phyloP scores from a whole-genome alignment of 2,888 invertebrate genomes.

The Cerastoderma edule region DNA sequence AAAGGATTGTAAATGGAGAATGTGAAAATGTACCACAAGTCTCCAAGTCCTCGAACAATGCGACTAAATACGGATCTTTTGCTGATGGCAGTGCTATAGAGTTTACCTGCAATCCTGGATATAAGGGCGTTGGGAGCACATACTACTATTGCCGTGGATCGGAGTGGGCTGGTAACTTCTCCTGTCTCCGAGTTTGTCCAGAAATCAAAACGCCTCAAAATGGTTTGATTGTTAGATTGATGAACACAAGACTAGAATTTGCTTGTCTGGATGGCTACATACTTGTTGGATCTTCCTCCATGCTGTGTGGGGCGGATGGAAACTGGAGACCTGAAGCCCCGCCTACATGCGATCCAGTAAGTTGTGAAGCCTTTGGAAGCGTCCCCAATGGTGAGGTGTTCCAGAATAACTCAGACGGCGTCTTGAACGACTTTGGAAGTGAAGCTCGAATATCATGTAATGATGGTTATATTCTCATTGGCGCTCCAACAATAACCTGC shows the following conservation, averaged over 20 bases:
- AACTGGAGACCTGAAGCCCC: slow-evolving; percentile 6
- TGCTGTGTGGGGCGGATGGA: slow-evolving; percentile 34
- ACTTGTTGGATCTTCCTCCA: slow-evolving; percentile 3
- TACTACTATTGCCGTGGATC: slow-evolving; percentile 16
- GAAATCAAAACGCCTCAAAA: slow-evolving; percentile 23
- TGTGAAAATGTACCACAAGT: slow-evolving; percentile 18
- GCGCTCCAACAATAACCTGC: slow-evolving; percentile 27
- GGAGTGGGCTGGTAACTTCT: slow-evolving; percentile 11
- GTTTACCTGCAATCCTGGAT: slow-evolving; percentile 31
- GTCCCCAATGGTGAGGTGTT: slow-evolving; percentile 22
- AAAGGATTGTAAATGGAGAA: neutral
- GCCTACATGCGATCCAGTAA: slow-evolving; percentile 37
- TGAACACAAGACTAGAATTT: slow-evolving; percentile 25
- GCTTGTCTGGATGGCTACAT: slow-evolving; percentile 35
- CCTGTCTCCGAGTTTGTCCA: slow-evolving; percentile 13
- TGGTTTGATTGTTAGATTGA: slow-evolving; percentile 22
- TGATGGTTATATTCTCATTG: slow-evolving; percentile 28
- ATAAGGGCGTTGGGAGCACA: slow-evolving; percentile 3
- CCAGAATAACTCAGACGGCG: slow-evolving; percentile 21
- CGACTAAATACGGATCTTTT: slow-evolving; percentile 18
- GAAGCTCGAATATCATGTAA: slow-evolving; percentile 32
- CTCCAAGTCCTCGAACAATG: slow-evolving; percentile 4
- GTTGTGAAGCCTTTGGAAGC: slow-evolving; percentile 38
- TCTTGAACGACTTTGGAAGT: slow-evolving; percentile 39
- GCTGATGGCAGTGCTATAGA: slow-evolving; percentile 6